Evolutionary conservation across 2,797 vertebrate genomes (phyloP), one percentile per base, ranked within the genome.

Genomic region (Acanthis flammea): DNA sequence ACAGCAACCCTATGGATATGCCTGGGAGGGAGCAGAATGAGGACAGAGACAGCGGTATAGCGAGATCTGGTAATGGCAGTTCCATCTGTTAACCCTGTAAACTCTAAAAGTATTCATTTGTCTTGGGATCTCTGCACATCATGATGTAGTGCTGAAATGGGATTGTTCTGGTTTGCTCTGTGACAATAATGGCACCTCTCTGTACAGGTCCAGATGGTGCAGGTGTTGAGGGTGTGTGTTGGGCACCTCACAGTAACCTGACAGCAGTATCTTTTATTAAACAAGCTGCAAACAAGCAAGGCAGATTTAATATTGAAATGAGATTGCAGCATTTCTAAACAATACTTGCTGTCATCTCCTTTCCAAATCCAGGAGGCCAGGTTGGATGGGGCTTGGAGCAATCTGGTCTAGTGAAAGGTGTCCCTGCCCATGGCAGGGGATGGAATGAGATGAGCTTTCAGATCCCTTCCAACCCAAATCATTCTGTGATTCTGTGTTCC

Each of bases 1-100:
- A 99, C 92, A 99, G 99, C 97, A 99, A 99, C 95, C 99, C 99
- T 57, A 99, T 99, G 99, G 99, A 99, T 98, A 99, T 99, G 99
- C 99, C 99, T 39, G 98, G 99, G 86, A 98, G 99, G 96, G 98
- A 99, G 75, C 97, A 98, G 55, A 98, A 98, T 50, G 99, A 99
- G 44, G 99, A 99, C 97, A 97, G 99, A 96, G 99, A 99, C 98
- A 99, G 99, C 30, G 99, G 99, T 70, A 99, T 99, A 96, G 99
- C 99, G 67, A 98, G 99, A 95, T 99, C 99, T 97, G 99, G 99
- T 99, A 98, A 97, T 97, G 93, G 24, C 84, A 66, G 7, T 33
- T 96, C 88, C 6, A 13, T 16, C 5, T 81, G 28, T 96, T 95
- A 86, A 95, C 93, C 30, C 45, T 17, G 2, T 53, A 60, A 79